Conservation (phyloP, 2,797 vertebrate species). For the Hybognathus amarus region DNA sequence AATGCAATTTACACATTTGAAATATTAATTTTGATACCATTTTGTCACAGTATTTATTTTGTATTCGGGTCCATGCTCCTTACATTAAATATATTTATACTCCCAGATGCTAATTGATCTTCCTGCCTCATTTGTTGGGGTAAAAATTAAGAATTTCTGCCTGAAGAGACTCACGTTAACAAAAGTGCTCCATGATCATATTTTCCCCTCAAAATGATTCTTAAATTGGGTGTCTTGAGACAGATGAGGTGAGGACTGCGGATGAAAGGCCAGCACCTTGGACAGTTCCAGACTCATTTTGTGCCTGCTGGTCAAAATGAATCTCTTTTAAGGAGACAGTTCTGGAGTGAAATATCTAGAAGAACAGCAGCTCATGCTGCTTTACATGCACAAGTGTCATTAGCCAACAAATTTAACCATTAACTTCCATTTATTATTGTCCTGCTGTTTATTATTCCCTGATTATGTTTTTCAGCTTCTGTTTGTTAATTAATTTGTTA, state of each 20-base stretch:
- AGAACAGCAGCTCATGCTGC: constrained; percentile 33
- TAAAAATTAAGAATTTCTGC: constrained; percentile 36
- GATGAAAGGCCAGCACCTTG: constrained; percentile 72
- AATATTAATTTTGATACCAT: not conserved
- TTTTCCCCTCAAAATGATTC: constrained; percentile 61
- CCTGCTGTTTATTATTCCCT: constrained; percentile 34
- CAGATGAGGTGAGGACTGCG: constrained; percentile 53
- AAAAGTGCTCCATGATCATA: constrained; percentile 54
- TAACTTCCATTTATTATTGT: constrained; percentile 53
- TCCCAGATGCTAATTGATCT: constrained; percentile 30
- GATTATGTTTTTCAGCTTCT: constrained; percentile 1
- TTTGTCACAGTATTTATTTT: not conserved
- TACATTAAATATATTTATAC: not conserved
- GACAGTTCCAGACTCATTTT: constrained; percentile 72
- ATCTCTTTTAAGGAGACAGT: constrained; percentile 64
- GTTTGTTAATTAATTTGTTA: no score
- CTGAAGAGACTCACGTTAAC: constrained; percentile 49
- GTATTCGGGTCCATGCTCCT: not conserved
- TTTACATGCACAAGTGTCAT: constrained; percentile 1
- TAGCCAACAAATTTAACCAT: constrained; percentile 46
- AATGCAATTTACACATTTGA: constrained; percentile 7
- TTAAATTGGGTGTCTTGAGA: constrained; percentile 66
- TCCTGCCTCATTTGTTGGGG: constrained; percentile 28
- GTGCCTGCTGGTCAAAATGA: constrained; percentile 67
- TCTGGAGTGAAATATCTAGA: constrained; percentile 59